Percentiles rank a stretch among this genome's conserved stretches.
phyloP scores from a whole-genome alignment of 2,888 invertebrate genomes.

The Acronicta psi region DNA sequence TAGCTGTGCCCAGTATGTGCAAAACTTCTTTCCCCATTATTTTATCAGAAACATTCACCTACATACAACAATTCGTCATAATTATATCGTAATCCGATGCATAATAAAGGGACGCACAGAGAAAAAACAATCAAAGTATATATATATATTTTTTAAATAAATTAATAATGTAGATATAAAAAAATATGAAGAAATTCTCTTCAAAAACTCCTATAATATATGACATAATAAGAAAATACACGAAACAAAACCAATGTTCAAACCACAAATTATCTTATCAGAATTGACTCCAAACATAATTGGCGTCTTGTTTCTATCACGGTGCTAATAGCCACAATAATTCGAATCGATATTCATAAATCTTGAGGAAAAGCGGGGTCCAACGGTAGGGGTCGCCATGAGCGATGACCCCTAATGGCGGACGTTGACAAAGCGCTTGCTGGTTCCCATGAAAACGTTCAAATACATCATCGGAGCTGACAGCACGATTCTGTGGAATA shows the following conservation, averaged over 20 bases:
- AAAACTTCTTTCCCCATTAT: no score
- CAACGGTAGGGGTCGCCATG: conserved; percentile 66
- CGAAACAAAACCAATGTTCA: background rate
- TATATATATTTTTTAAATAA: no score
- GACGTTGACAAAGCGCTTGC: conserved; percentile 87
- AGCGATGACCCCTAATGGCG: conserved; percentile 84
- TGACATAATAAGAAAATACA: background rate
- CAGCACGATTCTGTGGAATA: conserved; percentile 82
- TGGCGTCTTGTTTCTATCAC: conserved; percentile 41
- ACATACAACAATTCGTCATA: no score
- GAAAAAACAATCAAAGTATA: no score
- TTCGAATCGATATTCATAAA: conserved; percentile 67
- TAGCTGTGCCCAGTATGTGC: no score
- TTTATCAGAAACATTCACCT: no score
- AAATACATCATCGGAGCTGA: conserved; percentile 86
- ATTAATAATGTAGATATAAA: no score
- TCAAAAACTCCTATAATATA: no score
- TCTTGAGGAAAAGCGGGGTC: conserved; percentile 61
- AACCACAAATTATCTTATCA: conserved; percentile 2
- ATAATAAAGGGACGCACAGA: no score
- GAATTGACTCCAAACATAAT: conserved; percentile 39
- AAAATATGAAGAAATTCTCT: no score
- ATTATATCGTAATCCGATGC: no score
- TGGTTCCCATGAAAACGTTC: conserved; percentile 86
- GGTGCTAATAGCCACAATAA: conserved; percentile 50